Base-by-base conservation (phyloP, 2,797 vertebrate species). In the Argya squamiceps region DNA sequence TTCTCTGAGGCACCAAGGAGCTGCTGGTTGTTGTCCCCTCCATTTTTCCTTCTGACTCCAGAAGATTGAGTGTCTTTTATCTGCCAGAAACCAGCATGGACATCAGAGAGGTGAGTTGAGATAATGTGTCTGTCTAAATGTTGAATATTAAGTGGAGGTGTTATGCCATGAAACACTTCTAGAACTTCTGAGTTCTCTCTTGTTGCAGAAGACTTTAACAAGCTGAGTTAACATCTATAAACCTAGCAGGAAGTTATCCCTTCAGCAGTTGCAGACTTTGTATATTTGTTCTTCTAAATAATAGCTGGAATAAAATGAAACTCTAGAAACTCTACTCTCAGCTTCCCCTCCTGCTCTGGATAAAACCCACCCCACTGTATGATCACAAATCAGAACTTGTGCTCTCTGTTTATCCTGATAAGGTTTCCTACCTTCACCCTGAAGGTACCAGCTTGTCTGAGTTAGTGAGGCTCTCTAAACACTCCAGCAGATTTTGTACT, bases 1-100 rank as follows among this genome's bases (percentile, higher is more conserved):
- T 12, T 1, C 23, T 22, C n/a, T 20, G 32, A 24, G 11, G 13
- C 4, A 12, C 6, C 0, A 1, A 32, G 15, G 19, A 56, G 26
- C 12, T 26, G 20, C 4, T 73, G 60, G 1, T 23, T 39, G 7
- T 16, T 43, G 12, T 12, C 1, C 1, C 3, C 3, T 53, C 9
- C 2, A 22, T 53, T 56, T 82, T 17, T 41, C 39, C 2, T 59
- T 7, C 3, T 17, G 12, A 15, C 9, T 87, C 12, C 8, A 20
- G 67, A 24, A 70, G 22, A 17, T 0, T 9, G 27, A 36, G 8
- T 32, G 39, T 12, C 9, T 94, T 78, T 55, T 56, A 11, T 55
- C 16, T 30, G 26, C n/a, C 17, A 52, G 59, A 55, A 89, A 7
- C 12, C 24, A 39, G 8, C 1, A 0, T 13, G 6, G 26, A 1